Evolutionary conservation across 2,113 vertebrate species (phyloP).

Genomic region (Microcebus tavaratra): DNA sequence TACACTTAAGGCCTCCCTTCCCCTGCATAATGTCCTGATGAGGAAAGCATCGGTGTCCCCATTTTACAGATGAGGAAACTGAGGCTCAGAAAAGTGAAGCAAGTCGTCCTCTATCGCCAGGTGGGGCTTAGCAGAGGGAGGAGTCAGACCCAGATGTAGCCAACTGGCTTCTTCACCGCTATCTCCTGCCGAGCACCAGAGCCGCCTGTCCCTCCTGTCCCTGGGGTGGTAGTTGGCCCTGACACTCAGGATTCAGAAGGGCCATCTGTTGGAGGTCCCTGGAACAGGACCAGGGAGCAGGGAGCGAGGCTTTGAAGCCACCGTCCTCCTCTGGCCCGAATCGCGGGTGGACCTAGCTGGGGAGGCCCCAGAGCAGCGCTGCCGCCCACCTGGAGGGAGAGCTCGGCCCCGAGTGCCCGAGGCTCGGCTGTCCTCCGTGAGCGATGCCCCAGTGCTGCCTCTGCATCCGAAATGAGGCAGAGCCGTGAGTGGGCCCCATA

Average conservation of each 20-base stretch:
- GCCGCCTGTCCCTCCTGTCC: too few species aligned
- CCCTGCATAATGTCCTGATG: accelerated
- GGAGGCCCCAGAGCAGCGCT: accelerated
- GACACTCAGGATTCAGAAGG: neutral
- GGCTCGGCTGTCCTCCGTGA: accelerated
- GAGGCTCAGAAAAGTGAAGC: neutral
- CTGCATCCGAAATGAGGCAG: neutral
- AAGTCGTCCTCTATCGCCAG: neutral
- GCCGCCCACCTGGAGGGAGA: neutral
- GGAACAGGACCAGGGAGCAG: neutral
- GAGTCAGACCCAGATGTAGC: neutral
- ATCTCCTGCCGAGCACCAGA: neutral
- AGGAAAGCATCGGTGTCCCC: neutral
- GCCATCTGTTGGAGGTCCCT: accelerated
- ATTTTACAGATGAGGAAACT: neutral
- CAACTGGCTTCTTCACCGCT: accelerated
- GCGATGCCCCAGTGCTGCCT: accelerated
- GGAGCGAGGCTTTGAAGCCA: neutral
- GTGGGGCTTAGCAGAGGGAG: neutral
- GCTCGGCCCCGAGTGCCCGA: accelerated
- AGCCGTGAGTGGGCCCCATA: accelerated
- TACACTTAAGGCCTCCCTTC: neutral
- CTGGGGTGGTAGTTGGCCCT: neutral
- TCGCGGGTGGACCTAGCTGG: accelerated
- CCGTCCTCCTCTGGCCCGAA: neutral